These are phyloP conservation scores for Panagrolaimus sp. DNA, from an alignment of 1,140 invertebrate genomes.

Conservation along the genomic window DNA sequence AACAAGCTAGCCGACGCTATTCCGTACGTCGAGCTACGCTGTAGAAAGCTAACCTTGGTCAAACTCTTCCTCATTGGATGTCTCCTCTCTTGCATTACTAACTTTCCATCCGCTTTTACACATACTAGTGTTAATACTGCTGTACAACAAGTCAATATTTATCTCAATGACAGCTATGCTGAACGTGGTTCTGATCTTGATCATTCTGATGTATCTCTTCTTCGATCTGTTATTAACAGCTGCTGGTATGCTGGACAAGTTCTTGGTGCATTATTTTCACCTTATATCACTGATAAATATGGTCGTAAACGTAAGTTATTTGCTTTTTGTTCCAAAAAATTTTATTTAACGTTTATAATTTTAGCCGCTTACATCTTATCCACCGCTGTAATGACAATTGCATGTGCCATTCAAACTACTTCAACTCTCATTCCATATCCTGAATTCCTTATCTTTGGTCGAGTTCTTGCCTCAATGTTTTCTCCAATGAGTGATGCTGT, in stretches of 20 bases:
- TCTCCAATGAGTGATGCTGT: constrained; percentile 51
- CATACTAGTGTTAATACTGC: constrained; percentile 47
- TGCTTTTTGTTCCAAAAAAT: neutral
- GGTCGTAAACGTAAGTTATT: constrained; percentile 42
- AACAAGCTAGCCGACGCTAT: neutral
- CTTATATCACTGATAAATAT: constrained; percentile 47
- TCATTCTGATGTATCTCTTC: constrained; percentile 65
- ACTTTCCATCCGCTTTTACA: constrained; percentile 44
- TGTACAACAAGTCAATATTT: constrained; percentile 89
- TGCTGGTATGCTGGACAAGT: constrained; percentile 58
- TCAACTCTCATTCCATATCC: constrained; percentile 47
- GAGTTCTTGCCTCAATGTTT: constrained; percentile 52
- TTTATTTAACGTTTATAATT: constrained; percentile 9
- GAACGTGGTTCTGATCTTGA: constrained; percentile 75
- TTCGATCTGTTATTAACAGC: constrained; percentile 22
- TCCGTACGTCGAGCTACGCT: neutral
- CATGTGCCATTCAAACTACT: constrained; percentile 44
- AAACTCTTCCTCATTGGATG: constrained; percentile 40
- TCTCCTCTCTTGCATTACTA: constrained; percentile 52
- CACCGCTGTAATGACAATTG: constrained; percentile 47
- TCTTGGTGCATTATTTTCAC: constrained; percentile 47
- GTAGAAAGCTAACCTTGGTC: neutral
- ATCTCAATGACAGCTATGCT: constrained; percentile 82
- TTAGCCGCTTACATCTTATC: constrained; percentile 55
- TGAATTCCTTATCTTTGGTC: constrained; percentile 45